Percentiles rank a stretch among this genome's conserved stretches.
Conservation (phyloP, 2,888 invertebrate species). For the Rhamnusium bicolor region DNA sequence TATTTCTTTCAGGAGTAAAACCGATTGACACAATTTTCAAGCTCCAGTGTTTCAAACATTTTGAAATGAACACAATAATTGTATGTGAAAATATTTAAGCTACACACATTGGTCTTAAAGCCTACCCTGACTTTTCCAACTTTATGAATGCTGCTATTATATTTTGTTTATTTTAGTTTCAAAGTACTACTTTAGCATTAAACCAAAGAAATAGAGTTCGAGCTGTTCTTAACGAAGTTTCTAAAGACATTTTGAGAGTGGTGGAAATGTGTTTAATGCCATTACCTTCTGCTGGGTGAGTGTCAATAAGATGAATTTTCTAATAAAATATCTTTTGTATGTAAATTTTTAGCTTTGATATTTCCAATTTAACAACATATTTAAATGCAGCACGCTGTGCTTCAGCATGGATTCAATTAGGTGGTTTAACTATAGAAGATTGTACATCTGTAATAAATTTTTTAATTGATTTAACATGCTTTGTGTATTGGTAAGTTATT, state of each 20-base stretch:
- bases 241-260: conserved; percentile 70
- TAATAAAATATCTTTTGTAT: neutral
- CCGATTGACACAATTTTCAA: too few species aligned
- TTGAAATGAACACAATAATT: too few species aligned
- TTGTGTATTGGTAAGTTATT: conserved; percentile 68
- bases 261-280: conserved; percentile 69
- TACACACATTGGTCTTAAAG: too few species aligned
- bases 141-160: too few species aligned
- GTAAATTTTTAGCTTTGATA: conserved; percentile 62
- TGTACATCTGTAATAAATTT: conserved; percentile 65
- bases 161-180: conserved; percentile 65
- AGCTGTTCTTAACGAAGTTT: conserved; percentile 69
- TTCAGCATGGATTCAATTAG: conserved; percentile 78
- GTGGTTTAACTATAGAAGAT: conserved; percentile 68
- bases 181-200: conserved; percentile 69
- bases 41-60: too few species aligned
- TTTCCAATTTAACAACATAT: conserved; percentile 72
- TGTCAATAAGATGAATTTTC: conserved; percentile 30
- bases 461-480: conserved; percentile 68
- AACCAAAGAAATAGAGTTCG: conserved; percentile 69
- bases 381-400: conserved; percentile 75
- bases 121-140: too few species aligned
- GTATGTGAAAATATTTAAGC: too few species aligned
- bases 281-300: conserved; percentile 64
- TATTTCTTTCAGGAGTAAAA: too few species aligned